Evolutionary conservation across 1,140 invertebrate species (phyloP).

Genomic region (Heliconius eleuchia): DNA sequence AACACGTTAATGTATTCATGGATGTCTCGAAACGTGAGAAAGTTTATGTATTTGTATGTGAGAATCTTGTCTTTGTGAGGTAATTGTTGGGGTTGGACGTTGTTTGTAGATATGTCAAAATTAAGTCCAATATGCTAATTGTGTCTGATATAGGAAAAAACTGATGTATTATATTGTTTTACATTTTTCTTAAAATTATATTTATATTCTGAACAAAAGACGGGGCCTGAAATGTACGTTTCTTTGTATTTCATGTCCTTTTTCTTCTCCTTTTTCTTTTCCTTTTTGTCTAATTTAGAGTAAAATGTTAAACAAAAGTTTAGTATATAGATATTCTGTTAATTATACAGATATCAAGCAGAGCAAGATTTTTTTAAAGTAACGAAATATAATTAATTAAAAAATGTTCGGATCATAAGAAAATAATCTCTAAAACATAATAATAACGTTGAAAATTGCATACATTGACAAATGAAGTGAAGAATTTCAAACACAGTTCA

Average conservation of each 20-base stretch:
- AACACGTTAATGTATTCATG: slow-evolving; percentile 72
- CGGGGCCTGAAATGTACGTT: not conserved
- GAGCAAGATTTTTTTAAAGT: slow-evolving; percentile 12
- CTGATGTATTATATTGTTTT: not conserved
- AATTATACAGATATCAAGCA: not conserved
- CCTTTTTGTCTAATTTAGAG: not conserved
- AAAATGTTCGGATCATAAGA: not conserved
- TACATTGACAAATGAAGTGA: slow-evolving; percentile 16
- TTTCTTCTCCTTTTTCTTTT: no score
- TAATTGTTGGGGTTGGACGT: slow-evolving; percentile 73
- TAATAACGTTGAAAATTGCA: slow-evolving; percentile 36
- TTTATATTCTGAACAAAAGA: not conserved
- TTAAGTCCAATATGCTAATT: slow-evolving; percentile 67
- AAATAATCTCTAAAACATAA: slow-evolving; percentile 37
- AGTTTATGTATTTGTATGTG: slow-evolving; percentile 59
- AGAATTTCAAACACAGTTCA: slow-evolving; percentile 45
- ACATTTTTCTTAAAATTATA: not conserved
- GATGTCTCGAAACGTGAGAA: slow-evolving; percentile 65
- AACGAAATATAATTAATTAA: slow-evolving; percentile 26
- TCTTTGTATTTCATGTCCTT: not conserved
- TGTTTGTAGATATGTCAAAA: slow-evolving; percentile 76
- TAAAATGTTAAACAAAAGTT: not conserved
- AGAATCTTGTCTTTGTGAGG: slow-evolving; percentile 66
- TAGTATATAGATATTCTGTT: not conserved
- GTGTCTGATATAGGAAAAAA: not conserved